Conservation (phyloP, 1,140 invertebrate genomes). For the Caenorhabditis inopinata region DNA sequence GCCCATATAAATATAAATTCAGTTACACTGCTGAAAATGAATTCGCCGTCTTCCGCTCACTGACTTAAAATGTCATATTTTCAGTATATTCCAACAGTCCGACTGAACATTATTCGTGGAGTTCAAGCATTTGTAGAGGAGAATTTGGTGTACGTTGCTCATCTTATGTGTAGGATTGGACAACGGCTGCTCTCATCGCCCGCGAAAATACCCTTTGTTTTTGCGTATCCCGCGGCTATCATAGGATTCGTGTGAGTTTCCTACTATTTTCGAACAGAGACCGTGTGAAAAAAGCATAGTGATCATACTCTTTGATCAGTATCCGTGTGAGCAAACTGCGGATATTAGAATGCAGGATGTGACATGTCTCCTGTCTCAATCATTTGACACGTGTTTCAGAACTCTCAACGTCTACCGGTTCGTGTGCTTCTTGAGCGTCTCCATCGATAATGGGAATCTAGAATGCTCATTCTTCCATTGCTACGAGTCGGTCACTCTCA, state of each 20-base stretch:
- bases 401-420: background rate
- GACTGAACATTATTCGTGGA: background rate
- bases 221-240: background rate
- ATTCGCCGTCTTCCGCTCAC: too few relatives aligned
- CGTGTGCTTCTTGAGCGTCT: background rate
- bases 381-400: too few relatives aligned
- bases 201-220: constrained; percentile 13
- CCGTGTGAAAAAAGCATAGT: background rate
- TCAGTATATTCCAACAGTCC: background rate
- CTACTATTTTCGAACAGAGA: background rate
- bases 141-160: constrained; percentile 1
- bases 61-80: background rate
- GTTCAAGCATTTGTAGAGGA: constrained; percentile 3
- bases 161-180: constrained; percentile 8
- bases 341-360: too few relatives aligned
- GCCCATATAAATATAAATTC: too few relatives aligned
- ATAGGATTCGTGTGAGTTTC: constrained; percentile 15
- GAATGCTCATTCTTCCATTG: constrained; percentile 19
- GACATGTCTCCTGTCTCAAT: too few relatives aligned
- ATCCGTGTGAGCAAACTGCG: too few relatives aligned
- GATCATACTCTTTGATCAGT: background rate
- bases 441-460: background rate
- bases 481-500: background rate
- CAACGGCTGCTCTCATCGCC: background rate
- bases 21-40: too few relatives aligned